phyloP scores from a whole-genome alignment of 2,113 vertebrate genomes.

The Pogonocichla stellata region DNA sequence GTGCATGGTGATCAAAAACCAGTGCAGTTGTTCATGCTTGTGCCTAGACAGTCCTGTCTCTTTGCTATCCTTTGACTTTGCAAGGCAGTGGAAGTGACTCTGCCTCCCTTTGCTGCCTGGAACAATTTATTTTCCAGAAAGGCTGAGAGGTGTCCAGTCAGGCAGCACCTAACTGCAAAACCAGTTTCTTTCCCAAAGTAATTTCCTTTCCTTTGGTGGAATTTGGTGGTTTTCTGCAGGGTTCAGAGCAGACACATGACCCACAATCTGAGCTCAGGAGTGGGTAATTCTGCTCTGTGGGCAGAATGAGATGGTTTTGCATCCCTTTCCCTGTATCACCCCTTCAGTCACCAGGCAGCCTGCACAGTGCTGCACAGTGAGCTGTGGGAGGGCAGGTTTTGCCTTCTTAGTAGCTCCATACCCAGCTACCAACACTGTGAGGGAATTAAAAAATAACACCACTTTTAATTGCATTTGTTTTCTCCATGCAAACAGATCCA shows the following conservation, averaged over 20 bases:
- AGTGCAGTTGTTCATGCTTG: background rate
- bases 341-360: background rate
- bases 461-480: background rate
- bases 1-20: background rate
- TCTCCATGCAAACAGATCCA: background rate
- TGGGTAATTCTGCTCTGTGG: background rate
- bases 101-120: background rate
- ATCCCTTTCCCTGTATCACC: background rate
- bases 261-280: background rate
- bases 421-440: background rate
- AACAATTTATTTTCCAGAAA: background rate
- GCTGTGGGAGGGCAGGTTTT: background rate
- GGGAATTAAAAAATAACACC: background rate
- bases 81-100: background rate
- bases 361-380: background rate
- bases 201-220: background rate
- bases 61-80: background rate
- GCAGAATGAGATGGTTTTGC: background rate
- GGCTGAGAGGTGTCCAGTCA: no score
- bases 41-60: background rate
- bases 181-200: background rate
- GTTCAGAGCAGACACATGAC: accelerated
- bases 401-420: background rate
- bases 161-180: background rate
- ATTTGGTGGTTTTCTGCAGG: background rate